phyloP scores from a whole-genome alignment of 2,113 vertebrate species.

The Brachirus orientalis region DNA sequence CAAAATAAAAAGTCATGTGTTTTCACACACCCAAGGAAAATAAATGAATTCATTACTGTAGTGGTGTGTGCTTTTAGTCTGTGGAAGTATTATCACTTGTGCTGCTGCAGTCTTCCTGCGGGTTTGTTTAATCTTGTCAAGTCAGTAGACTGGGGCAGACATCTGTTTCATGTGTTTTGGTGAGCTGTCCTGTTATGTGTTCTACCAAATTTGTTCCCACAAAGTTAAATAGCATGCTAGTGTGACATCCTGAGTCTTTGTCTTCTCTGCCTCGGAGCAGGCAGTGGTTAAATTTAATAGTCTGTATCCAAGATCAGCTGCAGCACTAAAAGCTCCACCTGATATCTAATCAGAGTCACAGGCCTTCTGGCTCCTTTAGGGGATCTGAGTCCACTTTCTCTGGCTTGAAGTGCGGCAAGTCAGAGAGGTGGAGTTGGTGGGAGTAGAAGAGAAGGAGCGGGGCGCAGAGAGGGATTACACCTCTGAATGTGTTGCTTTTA shows the following conservation, averaged over 20 bases:
- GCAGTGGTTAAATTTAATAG: constrained; percentile 81
- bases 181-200: constrained; percentile 58
- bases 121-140: constrained; percentile 65
- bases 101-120: constrained; percentile 55
- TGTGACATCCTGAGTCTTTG: constrained; percentile 82
- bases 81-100: constrained; percentile 26
- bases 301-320: constrained; percentile 67
- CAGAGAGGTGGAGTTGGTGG: constrained; percentile 35
- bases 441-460: constrained; percentile 47
- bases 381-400: constrained; percentile 20
- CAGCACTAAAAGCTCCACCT: constrained; percentile 65
- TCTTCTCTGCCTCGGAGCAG: constrained; percentile 70
- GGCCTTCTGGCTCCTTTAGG: constrained; percentile 44
- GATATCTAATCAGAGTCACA: constrained; percentile 66
- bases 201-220: constrained; percentile 60
- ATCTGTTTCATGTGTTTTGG: constrained; percentile 77
- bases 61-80: constrained; percentile 25
- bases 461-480: constrained; percentile 65
- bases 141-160: constrained; percentile 58
- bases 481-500: constrained; percentile 75
- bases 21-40: constrained; percentile 10
- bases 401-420: constrained; percentile 12
- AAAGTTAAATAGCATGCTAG: constrained; percentile 67
- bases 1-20: constrained; percentile 10
- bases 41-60: constrained; percentile 23